Evolutionary conservation across 1,140 invertebrate species (phyloP).

Genomic region (Mycetomoellerius zeteki): DNA sequence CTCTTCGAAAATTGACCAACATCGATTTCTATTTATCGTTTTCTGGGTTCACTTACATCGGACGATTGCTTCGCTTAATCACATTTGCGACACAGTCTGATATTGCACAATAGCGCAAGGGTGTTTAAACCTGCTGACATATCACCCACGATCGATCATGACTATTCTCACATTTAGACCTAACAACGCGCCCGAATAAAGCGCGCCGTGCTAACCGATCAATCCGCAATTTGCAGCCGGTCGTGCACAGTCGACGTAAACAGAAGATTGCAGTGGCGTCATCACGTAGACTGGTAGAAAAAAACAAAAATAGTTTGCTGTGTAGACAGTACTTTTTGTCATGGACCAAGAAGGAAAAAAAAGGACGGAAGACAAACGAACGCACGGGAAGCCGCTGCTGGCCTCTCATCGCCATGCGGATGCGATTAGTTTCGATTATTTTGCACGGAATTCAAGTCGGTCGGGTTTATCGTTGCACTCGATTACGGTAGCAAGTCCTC

Average conservation of each 20-base stretch:
- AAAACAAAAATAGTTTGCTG: slow-evolving; percentile 6
- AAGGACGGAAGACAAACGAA: slow-evolving; percentile 37
- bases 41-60: neutral
- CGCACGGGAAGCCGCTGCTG: neutral
- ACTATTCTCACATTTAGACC: slow-evolving; percentile 23
- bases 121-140: slow-evolving; percentile 3
- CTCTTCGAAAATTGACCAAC: neutral
- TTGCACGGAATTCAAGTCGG: slow-evolving; percentile 10
- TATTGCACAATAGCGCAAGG: neutral
- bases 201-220: slow-evolving; percentile 8
- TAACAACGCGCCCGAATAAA: slow-evolving; percentile 35
- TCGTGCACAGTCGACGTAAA: neutral
- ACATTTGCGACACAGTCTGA: neutral
- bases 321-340: slow-evolving; percentile 17
- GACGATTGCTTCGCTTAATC: neutral
- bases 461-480: slow-evolving; percentile 2
- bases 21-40: neutral
- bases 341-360: slow-evolving; percentile 29
- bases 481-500: slow-evolving; percentile 6
- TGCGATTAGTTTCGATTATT: slow-evolving; percentile 48
- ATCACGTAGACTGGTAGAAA: slow-evolving; percentile 1
- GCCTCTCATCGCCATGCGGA: slow-evolving; percentile 8
- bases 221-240: slow-evolving; percentile 60
- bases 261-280: neutral
- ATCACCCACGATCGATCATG: slow-evolving; percentile 31